A percentile compares a stretch with the other conserved stretches of the same genome.
Conservation (phyloP, 2,888 invertebrate genomes). For the Halictus ligatus region DNA sequence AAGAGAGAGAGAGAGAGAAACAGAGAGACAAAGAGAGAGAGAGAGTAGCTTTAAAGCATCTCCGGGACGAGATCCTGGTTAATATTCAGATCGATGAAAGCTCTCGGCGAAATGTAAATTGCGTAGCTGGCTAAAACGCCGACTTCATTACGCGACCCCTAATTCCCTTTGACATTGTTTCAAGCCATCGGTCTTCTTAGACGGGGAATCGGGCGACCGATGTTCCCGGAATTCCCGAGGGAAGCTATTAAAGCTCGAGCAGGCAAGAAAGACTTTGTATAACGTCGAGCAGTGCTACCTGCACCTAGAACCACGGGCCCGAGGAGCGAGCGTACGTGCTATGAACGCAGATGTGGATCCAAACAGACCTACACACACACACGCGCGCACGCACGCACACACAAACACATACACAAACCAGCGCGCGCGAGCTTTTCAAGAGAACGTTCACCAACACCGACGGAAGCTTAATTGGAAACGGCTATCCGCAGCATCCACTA, state of each 20-base stretch:
- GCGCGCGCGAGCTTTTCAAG: conserved; percentile 18
- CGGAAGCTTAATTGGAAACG: conserved; percentile 70
- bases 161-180: conserved; percentile 57
- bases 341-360: conserved; percentile 21
- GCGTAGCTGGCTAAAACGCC: conserved; percentile 19
- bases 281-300: conserved; percentile 14
- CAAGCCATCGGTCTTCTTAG: conserved; percentile 61
- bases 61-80: neutral
- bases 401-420: neutral
- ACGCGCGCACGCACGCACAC: neutral
- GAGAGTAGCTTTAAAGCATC: neutral
- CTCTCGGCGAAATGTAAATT: conserved; percentile 51
- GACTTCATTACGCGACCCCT: conserved; percentile 29
- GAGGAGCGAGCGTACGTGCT: conserved; percentile 18
- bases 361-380: neutral
- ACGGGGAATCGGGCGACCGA: conserved; percentile 50
- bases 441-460: conserved; percentile 18
- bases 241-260: conserved; percentile 60
- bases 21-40: too few species aligned
- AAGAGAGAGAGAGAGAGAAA: too few species aligned
- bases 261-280: conserved; percentile 39
- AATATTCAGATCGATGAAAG: conserved; percentile 46
- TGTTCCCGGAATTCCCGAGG: conserved; percentile 49
- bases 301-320: conserved; percentile 10
- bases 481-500: conserved; percentile 46